Base-by-base conservation (phyloP, 2,888 invertebrate species). In the Luperina testacea region DNA sequence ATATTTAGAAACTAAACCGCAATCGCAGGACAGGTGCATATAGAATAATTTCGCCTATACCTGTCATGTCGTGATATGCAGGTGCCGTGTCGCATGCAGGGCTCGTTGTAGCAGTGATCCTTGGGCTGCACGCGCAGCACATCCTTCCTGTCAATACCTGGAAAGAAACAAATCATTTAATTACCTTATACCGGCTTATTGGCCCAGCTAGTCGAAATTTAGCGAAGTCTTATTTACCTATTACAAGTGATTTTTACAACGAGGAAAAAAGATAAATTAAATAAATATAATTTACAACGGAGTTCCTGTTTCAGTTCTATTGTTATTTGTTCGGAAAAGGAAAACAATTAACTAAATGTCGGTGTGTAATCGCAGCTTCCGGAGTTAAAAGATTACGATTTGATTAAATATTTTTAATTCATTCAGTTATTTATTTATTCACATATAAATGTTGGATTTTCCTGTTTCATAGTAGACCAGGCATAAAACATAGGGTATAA, bases 71-170 rank as follows among this genome's bases (percentile, higher is more conserved):
- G 97, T 65, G 98, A 98, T 86, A 98, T 97, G 95, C 98, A 98
- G 70, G 97, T 97, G 77, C 98, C 99, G 94, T 98, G 98, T 90
- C 98, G 97, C 98, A 98, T 98, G 95, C 98, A 98, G 48, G 98
- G 98, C 94, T 98, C 98, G 92, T 98, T 97, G 91, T 97, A 96
- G 94, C 98, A 99, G 93, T 97, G 97, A 94, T 98, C 98, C 88
- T 97, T 97, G 42, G 97, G 97, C 27, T 96, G 96, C 63, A 97
- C 95, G 65, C 97, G 95, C 42, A 97, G 90, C 45, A 97, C 97
- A 89, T 98, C 97, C 83, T 96, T 96, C 67, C 95, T 92, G 85
- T 97, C 97, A 81, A 95, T 95, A 88, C 97, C 97, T 97, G 91
- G 0, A 81, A 88, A 27, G 53, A 8, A 78, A 85, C 24, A 57